Evolutionary conservation across 2,888 invertebrate genomes (phyloP).

Genomic region (Tolmerus cingulatus): DNA sequence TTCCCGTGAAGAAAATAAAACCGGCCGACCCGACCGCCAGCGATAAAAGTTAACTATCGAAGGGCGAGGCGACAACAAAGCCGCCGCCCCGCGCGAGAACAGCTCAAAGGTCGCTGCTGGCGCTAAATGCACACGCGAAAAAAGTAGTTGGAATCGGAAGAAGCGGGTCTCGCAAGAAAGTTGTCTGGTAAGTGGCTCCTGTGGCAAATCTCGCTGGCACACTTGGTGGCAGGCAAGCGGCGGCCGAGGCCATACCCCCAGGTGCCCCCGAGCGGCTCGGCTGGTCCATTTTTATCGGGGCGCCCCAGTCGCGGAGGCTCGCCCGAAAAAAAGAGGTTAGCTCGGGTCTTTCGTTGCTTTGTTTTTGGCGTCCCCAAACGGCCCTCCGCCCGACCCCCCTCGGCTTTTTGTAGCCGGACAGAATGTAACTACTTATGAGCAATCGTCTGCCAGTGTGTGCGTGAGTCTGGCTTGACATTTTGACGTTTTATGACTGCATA

Average conservation of each 20-base stretch:
- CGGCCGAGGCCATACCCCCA: background rate
- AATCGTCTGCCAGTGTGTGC: background rate
- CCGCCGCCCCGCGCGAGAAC: background rate
- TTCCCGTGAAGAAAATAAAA: background rate
- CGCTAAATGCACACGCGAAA: background rate
- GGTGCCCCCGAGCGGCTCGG: background rate
- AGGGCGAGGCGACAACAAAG: background rate
- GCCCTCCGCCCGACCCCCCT: background rate
- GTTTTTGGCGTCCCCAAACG: background rate
- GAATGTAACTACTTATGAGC: background rate
- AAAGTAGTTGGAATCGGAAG: background rate
- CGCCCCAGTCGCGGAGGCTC: background rate
- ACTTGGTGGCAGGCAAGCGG: background rate
- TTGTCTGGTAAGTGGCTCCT: background rate
- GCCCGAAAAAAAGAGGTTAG: background rate
- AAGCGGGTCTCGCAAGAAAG: conserved; percentile 24
- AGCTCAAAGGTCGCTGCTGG: background rate
- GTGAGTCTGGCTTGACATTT: background rate
- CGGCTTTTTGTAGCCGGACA: background rate
- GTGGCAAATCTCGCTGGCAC: background rate
- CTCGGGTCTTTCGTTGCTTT: background rate
- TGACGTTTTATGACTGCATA: background rate
- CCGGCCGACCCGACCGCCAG: background rate
- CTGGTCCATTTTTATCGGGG: background rate
- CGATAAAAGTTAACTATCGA: background rate